These are phyloP conservation scores for Catamblyrhynchus diadema DNA, from an alignment of 2,797 vertebrate species.

Conservation along the genomic window DNA sequence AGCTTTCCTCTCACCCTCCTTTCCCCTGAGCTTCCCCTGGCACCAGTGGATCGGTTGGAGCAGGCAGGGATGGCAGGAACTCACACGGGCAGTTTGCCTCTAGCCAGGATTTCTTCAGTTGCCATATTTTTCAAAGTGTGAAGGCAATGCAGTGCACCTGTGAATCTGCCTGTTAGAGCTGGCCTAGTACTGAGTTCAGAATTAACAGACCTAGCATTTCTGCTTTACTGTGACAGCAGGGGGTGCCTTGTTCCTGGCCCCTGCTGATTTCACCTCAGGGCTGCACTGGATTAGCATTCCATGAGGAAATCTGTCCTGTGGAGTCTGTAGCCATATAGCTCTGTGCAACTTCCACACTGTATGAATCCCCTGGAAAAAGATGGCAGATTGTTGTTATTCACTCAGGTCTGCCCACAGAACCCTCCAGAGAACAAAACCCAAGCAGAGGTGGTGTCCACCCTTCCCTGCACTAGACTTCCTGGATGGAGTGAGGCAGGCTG, in stretches of 20 bases:
- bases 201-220: neutral
- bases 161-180: neutral
- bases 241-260: neutral
- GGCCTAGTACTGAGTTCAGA: neutral
- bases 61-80: neutral
- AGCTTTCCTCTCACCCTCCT: neutral
- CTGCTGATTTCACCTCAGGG: neutral
- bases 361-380: neutral
- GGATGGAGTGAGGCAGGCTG: neutral
- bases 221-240: neutral
- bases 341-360: neutral
- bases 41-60: accelerated
- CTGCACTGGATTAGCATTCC: neutral
- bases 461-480: neutral
- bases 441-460: neutral
- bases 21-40: neutral
- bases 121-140: neutral
- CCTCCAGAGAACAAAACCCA: neutral
- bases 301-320: neutral
- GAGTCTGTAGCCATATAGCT: neutral
- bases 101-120: neutral
- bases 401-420: neutral
- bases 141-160: neutral
- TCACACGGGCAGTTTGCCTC: accelerated
- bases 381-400: neutral